Conservation (phyloP, 2,888 invertebrate species). For the Hedychridium roseum region DNA sequence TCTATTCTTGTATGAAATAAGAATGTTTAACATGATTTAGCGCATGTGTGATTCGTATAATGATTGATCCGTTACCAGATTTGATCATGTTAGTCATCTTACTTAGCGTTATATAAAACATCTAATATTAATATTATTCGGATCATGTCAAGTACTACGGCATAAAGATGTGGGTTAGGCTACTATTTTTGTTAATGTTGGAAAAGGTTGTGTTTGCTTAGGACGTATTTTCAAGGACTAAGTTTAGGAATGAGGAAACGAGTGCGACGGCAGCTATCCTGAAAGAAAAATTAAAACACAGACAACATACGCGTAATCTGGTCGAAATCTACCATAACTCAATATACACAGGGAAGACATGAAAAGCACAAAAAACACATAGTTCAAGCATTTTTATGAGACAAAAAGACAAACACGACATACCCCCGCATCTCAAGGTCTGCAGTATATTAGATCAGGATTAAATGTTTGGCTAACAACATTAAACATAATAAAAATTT, state of each 20-base stretch:
- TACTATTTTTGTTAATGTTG: too few species aligned
- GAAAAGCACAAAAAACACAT: not conserved
- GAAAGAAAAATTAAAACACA: conserved; percentile 38
- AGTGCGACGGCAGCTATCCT: conserved; percentile 64
- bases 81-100: too few species aligned
- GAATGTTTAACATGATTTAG: too few species aligned
- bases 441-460: not conserved
- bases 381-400: not conserved
- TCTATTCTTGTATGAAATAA: too few species aligned
- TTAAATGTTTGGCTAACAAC: not conserved
- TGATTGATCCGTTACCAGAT: too few species aligned
- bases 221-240: conserved; percentile 3
- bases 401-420: not conserved
- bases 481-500: not conserved
- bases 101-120: too few species aligned
- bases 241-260: conserved; percentile 40
- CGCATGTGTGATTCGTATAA: too few species aligned
- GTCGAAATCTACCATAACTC: not conserved
- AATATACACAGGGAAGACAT: not conserved
- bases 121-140: too few species aligned
- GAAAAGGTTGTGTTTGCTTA: too few species aligned
- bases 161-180: too few species aligned
- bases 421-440: too few species aligned
- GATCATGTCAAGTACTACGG: too few species aligned
- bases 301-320: not conserved